phyloP scores from a whole-genome alignment of 2,113 vertebrate genomes.

The Gambusia affinis region DNA sequence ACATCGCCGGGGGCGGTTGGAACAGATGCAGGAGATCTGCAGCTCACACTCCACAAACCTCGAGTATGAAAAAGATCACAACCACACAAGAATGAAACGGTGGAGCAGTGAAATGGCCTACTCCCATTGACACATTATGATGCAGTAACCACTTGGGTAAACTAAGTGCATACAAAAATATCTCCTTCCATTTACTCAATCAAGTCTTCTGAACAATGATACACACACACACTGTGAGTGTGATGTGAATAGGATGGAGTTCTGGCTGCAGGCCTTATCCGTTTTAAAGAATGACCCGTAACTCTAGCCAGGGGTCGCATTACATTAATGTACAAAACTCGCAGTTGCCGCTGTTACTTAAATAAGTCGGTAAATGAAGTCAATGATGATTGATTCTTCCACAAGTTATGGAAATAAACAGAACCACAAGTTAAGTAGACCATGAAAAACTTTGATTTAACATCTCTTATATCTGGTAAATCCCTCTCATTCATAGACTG shows the following conservation, averaged over 20 bases:
- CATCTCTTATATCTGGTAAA: background rate
- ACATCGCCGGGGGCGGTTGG: no score
- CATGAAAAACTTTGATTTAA: background rate
- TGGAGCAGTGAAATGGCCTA: background rate
- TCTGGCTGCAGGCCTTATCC: no score
- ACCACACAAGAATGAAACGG: background rate
- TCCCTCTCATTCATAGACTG: background rate
- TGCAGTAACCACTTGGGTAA: background rate
- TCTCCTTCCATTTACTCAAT: no score
- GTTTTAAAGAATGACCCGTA: background rate
- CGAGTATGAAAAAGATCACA: background rate
- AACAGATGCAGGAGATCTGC: no score
- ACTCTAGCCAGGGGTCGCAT: background rate
- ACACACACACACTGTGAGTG: no score
- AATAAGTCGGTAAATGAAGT: no score
- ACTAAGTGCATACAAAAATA: background rate
- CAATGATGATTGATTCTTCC: no score
- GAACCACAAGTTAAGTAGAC: no score
- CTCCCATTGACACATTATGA: background rate
- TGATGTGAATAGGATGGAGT: no score
- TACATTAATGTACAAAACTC: background rate
- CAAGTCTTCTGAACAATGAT: no score
- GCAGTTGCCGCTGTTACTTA: background rate
- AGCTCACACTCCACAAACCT: background rate
- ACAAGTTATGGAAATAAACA: no score